Conservation (phyloP, 2,797 vertebrate genomes). For the Arctocebus calabarensis region DNA sequence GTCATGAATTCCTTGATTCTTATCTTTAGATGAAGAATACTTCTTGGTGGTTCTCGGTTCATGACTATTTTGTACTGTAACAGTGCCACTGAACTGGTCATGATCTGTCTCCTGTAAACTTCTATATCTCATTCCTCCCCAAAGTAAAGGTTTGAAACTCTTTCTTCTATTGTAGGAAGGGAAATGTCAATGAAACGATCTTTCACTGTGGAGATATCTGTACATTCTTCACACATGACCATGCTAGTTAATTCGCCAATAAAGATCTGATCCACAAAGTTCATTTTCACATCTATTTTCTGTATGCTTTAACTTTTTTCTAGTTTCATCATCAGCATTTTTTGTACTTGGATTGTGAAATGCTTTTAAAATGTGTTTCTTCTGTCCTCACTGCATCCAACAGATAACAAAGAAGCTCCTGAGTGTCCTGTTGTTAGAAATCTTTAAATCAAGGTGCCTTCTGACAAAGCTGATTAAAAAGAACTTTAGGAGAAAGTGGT, state of each 20-base stretch:
- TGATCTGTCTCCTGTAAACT: slow-evolving; percentile 87
- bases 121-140: slow-evolving; percentile 89
- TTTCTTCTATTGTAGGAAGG: slow-evolving; percentile 97
- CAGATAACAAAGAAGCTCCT: slow-evolving; percentile 97
- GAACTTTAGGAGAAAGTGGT: slow-evolving; percentile 95
- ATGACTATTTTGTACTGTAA: slow-evolving; percentile 83
- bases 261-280: slow-evolving; percentile 98
- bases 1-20: slow-evolving; percentile 88
- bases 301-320: slow-evolving; percentile 98
- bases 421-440: slow-evolving; percentile 98
- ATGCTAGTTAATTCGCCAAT: slow-evolving; percentile 99
- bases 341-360: slow-evolving; percentile 99
- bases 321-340: slow-evolving; percentile 97
- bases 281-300: slow-evolving; percentile 98
- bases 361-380: slow-evolving; percentile 97
- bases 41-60: slow-evolving; percentile 90
- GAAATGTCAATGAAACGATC: slow-evolving; percentile 99
- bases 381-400: slow-evolving; percentile 97
- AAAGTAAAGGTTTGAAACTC: slow-evolving; percentile 95
- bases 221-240: slow-evolving; percentile 99
- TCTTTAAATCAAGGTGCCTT: slow-evolving; percentile 98
- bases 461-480: slow-evolving; percentile 96
- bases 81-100: slow-evolving; percentile 85
- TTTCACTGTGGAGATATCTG: slow-evolving; percentile 96
- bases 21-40: slow-evolving; percentile 85